These are phyloP conservation scores for Globodera rostochiensis DNA, from an alignment of 1,140 invertebrate genomes.

Conservation along the genomic window DNA sequence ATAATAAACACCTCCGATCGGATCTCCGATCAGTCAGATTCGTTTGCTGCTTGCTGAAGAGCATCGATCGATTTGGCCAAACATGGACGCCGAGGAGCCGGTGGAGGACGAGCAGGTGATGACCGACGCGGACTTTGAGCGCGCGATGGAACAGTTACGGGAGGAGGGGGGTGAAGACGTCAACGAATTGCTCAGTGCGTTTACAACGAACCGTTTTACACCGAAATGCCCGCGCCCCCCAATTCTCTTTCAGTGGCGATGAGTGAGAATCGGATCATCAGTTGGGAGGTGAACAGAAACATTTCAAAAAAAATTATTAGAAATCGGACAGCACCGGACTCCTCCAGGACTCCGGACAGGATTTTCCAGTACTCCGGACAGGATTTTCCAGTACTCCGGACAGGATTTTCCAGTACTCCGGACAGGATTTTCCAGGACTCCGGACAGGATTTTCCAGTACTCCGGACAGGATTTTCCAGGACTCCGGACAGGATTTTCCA, in stretches of 20 bases:
- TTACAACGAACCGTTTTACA: neutral
- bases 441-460: too few relatives aligned
- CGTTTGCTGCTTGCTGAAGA: too few relatives aligned
- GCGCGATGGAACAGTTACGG: conserved; percentile 50
- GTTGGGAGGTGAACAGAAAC: conserved; percentile 32
- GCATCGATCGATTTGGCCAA: neutral
- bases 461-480: too few relatives aligned
- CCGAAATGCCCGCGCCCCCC: conserved; percentile 6
- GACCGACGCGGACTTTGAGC: conserved; percentile 59
- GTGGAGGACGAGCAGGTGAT: conserved; percentile 46
- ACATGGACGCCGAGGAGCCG: conserved; percentile 2
- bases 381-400: too few relatives aligned
- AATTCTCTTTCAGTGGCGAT: conserved; percentile 33
- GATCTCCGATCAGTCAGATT: neutral
- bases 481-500: too few relatives aligned
- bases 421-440: too few relatives aligned
- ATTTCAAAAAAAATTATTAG: too few relatives aligned
- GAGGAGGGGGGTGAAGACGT: conserved; percentile 51
- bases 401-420: too few relatives aligned
- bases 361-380: too few relatives aligned
- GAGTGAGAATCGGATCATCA: conserved; percentile 47
- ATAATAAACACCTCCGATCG: too few relatives aligned
- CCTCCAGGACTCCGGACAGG: too few relatives aligned
- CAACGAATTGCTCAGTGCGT: conserved; percentile 48
- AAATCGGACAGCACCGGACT: too few relatives aligned